Evolutionary conservation across 2,888 invertebrate genomes (phyloP).

Genomic region (Cephus spinipes): DNA sequence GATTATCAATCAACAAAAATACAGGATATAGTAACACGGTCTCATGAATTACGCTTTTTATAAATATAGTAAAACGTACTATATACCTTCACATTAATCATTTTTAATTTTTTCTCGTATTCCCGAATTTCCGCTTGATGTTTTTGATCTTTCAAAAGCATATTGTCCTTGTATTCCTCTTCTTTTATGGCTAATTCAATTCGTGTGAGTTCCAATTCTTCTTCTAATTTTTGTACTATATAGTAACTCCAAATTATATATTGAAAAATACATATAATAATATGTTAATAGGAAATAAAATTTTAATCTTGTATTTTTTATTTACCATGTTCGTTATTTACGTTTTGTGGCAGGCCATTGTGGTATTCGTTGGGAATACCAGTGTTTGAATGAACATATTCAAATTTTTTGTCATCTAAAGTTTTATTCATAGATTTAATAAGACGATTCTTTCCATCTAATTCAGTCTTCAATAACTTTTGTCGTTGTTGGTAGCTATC

Average conservation of each 20-base stretch:
- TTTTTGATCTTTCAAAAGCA: conserved; percentile 25
- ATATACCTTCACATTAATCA: background rate
- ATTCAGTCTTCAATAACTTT: conserved; percentile 14
- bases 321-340: conserved; percentile 22
- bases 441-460: conserved; percentile 23
- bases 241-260: background rate
- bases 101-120: conserved; percentile 26
- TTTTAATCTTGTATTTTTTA: background rate
- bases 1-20: background rate
- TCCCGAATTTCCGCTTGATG: conserved; percentile 27
- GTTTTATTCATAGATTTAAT: conserved; percentile 4
- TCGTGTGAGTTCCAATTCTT: conserved; percentile 29
- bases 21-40: background rate
- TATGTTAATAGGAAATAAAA: background rate
- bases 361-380: background rate
- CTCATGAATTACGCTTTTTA: background rate
- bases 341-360: background rate
- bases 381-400: background rate
- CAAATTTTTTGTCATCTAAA: background rate
- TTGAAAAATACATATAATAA: background rate
- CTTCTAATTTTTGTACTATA: conserved; percentile 33
- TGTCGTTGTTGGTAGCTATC: conserved; percentile 25
- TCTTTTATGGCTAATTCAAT: conserved; percentile 24
- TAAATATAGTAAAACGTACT: conserved; percentile 7
- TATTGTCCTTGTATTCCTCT: conserved; percentile 26